Evolutionary conservation across 2,113 vertebrate genomes (phyloP).

Genomic region (Trachemys scripta): DNA sequence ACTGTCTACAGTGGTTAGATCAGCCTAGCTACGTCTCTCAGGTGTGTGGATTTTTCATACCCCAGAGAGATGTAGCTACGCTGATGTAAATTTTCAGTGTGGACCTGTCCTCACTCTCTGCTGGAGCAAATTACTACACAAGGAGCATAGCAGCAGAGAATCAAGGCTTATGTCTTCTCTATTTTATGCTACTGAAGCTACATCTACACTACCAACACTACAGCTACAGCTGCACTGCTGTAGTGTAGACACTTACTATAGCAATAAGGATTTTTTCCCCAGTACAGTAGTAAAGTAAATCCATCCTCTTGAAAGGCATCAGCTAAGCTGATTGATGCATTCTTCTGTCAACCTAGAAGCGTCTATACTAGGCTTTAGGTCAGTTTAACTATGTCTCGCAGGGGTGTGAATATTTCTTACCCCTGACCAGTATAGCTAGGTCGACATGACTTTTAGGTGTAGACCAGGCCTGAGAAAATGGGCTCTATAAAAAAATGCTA

Average conservation of each 20-base stretch:
- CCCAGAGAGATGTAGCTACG: background rate
- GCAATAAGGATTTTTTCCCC: background rate
- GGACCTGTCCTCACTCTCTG: background rate
- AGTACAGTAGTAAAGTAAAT: background rate
- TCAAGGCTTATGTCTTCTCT: background rate
- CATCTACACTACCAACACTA: background rate
- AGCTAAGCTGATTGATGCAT: background rate
- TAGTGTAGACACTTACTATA: too few relatives aligned
- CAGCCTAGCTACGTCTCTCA: background rate
- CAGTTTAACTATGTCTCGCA: background rate
- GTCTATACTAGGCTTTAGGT: background rate
- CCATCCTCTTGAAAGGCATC: background rate
- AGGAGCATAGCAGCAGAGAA: background rate
- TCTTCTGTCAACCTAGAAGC: background rate
- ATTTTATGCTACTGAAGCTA: background rate
- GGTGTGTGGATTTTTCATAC: background rate
- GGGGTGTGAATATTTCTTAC: background rate
- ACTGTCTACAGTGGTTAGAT: background rate
- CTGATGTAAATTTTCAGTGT: background rate
- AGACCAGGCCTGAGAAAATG: background rate
- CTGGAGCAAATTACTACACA: background rate
- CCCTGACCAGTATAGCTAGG: background rate
- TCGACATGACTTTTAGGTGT: background rate
- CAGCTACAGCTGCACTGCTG: background rate
- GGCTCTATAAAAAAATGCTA: background rate